Evolutionary conservation across 2,113 vertebrate genomes (phyloP).

Genomic region (Aviceda subcristata): DNA sequence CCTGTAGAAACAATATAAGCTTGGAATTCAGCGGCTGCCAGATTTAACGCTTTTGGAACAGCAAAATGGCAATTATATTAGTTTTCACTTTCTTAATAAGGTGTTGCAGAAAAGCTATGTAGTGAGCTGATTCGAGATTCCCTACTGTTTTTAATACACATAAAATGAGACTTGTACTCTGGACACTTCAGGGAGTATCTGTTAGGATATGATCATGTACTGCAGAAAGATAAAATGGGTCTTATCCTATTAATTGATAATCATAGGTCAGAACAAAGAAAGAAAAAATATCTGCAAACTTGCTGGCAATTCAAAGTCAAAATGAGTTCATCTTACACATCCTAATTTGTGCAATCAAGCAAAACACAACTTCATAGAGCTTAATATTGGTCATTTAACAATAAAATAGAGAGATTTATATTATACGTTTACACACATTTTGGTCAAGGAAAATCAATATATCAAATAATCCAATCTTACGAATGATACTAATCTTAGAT

Average conservation of each 20-base stretch:
- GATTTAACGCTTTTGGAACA: not conserved
- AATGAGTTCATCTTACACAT: not conserved
- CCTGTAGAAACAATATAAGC: not conserved
- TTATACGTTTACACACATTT: not conserved
- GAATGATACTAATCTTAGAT: not conserved
- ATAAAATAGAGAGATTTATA: not conserved
- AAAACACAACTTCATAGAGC: not conserved
- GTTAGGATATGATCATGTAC: not conserved
- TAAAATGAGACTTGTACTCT: slow-evolving; percentile 41
- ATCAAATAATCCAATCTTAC: not conserved
- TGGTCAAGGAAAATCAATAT: not conserved
- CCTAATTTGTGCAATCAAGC: not conserved
- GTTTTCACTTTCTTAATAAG: slow-evolving; percentile 46
- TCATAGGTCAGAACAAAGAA: not conserved
- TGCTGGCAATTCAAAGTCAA: not conserved
- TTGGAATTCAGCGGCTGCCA: not conserved
- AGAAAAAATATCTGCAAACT: not conserved
- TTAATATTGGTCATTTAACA: not conserved
- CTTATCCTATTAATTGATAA: not conserved
- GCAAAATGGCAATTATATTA: slow-evolving; percentile 40
- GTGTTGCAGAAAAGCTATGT: slow-evolving; percentile 39
- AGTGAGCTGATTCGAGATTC: slow-evolving; percentile 35
- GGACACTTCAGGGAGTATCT: slow-evolving; percentile 28
- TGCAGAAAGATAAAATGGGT: not conserved
- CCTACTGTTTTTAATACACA: slow-evolving; percentile 48